These are phyloP conservation scores for Lasioglossum baleicum DNA, from an alignment of 1,140 invertebrate species.

Conservation along the genomic window DNA sequence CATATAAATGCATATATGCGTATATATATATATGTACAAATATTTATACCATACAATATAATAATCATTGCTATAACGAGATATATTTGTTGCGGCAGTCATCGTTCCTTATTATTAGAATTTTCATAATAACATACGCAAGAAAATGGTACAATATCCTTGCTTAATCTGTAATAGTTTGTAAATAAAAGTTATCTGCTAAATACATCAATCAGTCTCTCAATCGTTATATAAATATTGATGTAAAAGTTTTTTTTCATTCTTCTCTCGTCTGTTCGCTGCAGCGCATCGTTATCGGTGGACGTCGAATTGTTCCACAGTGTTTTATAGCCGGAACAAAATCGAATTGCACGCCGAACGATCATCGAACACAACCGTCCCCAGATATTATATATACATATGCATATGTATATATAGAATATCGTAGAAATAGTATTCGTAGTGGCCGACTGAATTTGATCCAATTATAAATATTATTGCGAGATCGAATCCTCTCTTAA, in stretches of 20 bases:
- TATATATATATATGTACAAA: constrained; percentile 57
- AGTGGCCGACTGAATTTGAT: background rate
- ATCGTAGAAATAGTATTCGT: background rate
- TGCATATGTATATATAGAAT: background rate
- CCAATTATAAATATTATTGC: constrained; percentile 24
- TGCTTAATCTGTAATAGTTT: constrained; percentile 73
- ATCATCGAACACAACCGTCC: background rate
- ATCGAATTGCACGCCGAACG: background rate
- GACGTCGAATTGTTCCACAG: background rate
- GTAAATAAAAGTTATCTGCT: constrained; percentile 75
- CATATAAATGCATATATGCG: constrained; percentile 3
- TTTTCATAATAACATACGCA: constrained; percentile 62
- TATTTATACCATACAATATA: constrained; percentile 49
- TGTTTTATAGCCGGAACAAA: background rate
- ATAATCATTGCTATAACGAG: constrained; percentile 74
- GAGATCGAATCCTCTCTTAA: constrained; percentile 39
- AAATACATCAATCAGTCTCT: constrained; percentile 79
- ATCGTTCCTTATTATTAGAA: constrained; percentile 64
- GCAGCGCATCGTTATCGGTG: background rate
- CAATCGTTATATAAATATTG: constrained; percentile 71
- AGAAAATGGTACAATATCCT: constrained; percentile 66
- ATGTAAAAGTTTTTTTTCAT: constrained; percentile 50
- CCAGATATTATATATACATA: background rate
- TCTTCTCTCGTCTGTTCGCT: background rate
- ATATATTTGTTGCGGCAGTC: constrained; percentile 78